phyloP scores from a whole-genome alignment of 1,140 invertebrate species.

The Lysiphlebus fabarum region DNA sequence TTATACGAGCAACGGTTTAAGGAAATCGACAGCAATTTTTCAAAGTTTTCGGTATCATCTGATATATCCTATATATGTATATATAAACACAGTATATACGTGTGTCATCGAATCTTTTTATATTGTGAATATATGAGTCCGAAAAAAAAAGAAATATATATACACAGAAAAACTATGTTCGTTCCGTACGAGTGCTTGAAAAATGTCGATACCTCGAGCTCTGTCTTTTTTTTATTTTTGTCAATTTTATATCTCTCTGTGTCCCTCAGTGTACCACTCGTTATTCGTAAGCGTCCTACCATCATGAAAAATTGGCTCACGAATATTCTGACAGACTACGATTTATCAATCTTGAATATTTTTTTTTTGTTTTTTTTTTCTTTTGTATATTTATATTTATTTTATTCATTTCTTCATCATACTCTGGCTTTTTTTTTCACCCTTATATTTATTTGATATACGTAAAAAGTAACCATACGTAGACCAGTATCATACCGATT shows the following conservation, averaged over 20 bases:
- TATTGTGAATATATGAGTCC: constrained; percentile 10
- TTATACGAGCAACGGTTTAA: constrained; percentile 30
- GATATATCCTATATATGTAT: constrained; percentile 16
- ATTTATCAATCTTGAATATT: constrained; percentile 42
- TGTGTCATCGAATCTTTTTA: background rate
- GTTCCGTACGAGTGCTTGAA: constrained; percentile 50
- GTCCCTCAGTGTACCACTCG: constrained; percentile 7
- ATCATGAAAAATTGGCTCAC: constrained; percentile 47
- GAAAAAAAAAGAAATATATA: constrained; percentile 8
- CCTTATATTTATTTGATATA: too few relatives aligned
- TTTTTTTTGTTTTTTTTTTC: constrained; percentile 16
- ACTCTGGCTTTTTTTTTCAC: too few relatives aligned
- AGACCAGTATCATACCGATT: constrained; percentile 27
- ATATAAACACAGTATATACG: background rate
- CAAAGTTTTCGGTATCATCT: background rate
- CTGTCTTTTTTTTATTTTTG: too few relatives aligned
- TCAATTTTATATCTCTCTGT: background rate
- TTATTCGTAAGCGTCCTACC: constrained; percentile 31
- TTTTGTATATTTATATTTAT: background rate
- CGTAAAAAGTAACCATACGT: constrained; percentile 6
- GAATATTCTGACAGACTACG: constrained; percentile 45
- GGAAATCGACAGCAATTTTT: constrained; percentile 38
- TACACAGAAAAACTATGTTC: constrained; percentile 12
- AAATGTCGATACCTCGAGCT: constrained; percentile 36
- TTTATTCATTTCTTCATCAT: too few relatives aligned